Conservation (phyloP, 2,888 invertebrate species). For the Melinaea marsaeus region DNA sequence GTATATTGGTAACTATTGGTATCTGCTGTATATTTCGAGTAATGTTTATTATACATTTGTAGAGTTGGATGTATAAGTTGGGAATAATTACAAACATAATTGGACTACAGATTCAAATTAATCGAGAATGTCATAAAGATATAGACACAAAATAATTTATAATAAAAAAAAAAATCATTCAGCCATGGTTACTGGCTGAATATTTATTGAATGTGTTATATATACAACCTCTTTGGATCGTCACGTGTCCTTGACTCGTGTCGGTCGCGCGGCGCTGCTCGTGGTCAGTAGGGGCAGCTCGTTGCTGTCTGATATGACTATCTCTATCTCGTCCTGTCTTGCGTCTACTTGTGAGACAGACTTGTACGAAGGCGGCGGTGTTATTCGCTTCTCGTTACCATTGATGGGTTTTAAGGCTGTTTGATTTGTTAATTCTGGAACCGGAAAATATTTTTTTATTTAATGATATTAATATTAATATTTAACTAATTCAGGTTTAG, state of each 20-base stretch:
- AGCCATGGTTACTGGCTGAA: too few relatives aligned
- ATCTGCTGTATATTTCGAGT: too few relatives aligned
- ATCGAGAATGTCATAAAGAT: too few relatives aligned
- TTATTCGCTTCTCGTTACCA: conserved; percentile 38
- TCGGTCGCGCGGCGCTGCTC: conserved; percentile 12
- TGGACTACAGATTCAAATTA: too few relatives aligned
- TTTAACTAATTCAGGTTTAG: too few relatives aligned
- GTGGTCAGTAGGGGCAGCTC: conserved; percentile 30
- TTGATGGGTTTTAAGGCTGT: conserved; percentile 52
- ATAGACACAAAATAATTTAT: not conserved
- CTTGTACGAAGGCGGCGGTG: conserved; percentile 62
- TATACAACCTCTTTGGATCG: not conserved
- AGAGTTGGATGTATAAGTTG: too few relatives aligned
- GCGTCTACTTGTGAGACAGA: conserved; percentile 50
- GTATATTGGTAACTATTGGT: conserved; percentile 16
- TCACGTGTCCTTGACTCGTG: conserved; percentile 36
- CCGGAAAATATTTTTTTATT: conserved; percentile 11
- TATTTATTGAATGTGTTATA: too few relatives aligned
- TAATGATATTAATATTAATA: too few relatives aligned
- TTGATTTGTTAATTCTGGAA: conserved; percentile 63
- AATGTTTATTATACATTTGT: too few relatives aligned
- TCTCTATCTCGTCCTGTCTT: conserved; percentile 42
- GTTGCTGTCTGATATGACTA: conserved; percentile 44
- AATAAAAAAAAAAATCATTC: not conserved
- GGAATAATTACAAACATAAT: too few relatives aligned